Percentiles rank a stretch among this genome's conserved stretches.
Evolutionary conservation across 2,113 vertebrate genomes (phyloP).

Genomic region (Dendropsophus ebraccatus): DNA sequence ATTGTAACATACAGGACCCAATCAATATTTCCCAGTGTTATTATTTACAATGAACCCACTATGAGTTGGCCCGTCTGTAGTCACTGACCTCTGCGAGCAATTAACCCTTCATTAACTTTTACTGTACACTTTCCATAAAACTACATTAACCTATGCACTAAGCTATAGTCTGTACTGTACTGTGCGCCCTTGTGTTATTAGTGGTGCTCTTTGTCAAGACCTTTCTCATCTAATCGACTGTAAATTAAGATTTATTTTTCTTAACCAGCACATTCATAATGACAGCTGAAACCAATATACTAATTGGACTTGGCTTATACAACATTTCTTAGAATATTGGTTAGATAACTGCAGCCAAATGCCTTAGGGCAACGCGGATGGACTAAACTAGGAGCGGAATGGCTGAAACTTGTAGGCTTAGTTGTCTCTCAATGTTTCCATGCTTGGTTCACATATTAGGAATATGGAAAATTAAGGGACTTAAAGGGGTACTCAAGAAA

Average conservation of each 20-base stretch:
- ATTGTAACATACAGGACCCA: background rate
- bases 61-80: background rate
- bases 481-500: too few species aligned
- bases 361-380: background rate
- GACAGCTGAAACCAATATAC: background rate
- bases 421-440: background rate
- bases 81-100: background rate
- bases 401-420: background rate
- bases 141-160: slow-evolving; percentile 6
- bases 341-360: background rate
- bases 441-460: background rate
- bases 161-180: background rate
- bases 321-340: slow-evolving; percentile 4
- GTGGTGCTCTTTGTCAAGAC: background rate
- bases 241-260: slow-evolving; percentile 6
- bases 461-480: too few species aligned
- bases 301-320: slow-evolving; percentile 8
- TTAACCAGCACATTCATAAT: background rate
- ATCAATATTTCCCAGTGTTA: background rate
- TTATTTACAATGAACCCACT: background rate
- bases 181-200: background rate
- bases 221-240: background rate
- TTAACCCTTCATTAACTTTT: slow-evolving; percentile 18
- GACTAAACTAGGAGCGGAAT: background rate
- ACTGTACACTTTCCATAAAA: slow-evolving; percentile 5